Conservation (phyloP, 2,113 vertebrate genomes). For the Chloroceryle aenea region DNA sequence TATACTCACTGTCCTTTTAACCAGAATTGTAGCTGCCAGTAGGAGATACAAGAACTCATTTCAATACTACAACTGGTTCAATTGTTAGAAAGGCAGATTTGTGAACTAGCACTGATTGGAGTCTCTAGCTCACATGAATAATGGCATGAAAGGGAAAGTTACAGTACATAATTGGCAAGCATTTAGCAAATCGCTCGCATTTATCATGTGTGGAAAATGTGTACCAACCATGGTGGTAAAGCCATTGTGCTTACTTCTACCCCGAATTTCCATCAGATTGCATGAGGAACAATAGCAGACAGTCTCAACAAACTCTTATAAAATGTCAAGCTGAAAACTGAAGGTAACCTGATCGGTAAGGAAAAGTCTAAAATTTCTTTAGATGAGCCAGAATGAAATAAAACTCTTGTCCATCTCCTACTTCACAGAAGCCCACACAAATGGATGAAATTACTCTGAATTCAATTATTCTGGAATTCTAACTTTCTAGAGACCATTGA, state of each 20-base stretch:
- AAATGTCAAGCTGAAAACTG: constrained; percentile 48
- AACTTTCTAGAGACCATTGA: constrained; percentile 64
- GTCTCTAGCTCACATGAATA: constrained; percentile 42
- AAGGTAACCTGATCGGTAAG: constrained; percentile 56
- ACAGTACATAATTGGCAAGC: constrained; percentile 38
- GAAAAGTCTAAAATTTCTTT: constrained; percentile 62
- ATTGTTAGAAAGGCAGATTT: constrained; percentile 57
- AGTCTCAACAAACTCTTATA: constrained; percentile 22
- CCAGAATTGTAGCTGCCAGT: constrained; percentile 62
- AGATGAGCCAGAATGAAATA: constrained; percentile 68
- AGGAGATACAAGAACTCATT: constrained; percentile 62
- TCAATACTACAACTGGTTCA: constrained; percentile 49
- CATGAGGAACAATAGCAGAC: constrained; percentile 34
- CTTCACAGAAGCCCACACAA: constrained; percentile 72
- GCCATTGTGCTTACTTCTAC: constrained; percentile 10
- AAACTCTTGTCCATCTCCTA: constrained; percentile 68
- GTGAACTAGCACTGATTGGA: not conserved
- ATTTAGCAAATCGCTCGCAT: constrained; percentile 54
- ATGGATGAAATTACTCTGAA: constrained; percentile 71
- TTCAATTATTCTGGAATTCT: constrained; percentile 73
- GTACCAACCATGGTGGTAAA: not conserved
- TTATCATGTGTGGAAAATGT: constrained; percentile 43
- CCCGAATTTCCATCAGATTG: constrained; percentile 58
- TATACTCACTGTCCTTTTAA: constrained; percentile 21
- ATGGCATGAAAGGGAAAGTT: constrained; percentile 14